These are phyloP conservation scores for Premnoplex brunnescens DNA, from an alignment of 2,797 vertebrate genomes.

Conservation along the genomic window DNA sequence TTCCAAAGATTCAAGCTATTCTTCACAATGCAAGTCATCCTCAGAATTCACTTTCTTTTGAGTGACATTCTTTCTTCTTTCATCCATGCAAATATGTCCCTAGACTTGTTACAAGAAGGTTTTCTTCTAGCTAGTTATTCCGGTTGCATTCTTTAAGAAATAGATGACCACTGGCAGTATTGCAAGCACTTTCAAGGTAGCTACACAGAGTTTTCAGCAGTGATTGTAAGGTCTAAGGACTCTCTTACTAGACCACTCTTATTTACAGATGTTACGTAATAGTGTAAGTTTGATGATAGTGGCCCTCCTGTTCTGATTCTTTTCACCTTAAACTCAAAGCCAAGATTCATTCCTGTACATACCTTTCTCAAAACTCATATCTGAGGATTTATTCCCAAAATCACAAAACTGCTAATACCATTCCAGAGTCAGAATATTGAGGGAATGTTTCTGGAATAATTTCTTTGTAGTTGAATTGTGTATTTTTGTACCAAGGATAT, in stretches of 20 bases:
- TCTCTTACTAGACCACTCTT: background rate
- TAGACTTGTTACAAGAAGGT: background rate
- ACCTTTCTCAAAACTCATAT: background rate
- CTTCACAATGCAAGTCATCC: background rate
- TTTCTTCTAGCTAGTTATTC: background rate
- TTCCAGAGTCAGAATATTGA: background rate
- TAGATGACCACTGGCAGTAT: rapidly evolving
- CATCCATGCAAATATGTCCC: background rate
- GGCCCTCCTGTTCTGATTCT: background rate
- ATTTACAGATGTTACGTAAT: background rate
- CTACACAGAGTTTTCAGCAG: background rate
- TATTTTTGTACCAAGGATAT: background rate
- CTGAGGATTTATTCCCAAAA: background rate
- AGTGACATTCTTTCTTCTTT: background rate
- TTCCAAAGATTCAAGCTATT: background rate
- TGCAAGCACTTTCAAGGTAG: background rate
- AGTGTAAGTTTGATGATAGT: background rate
- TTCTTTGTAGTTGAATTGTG: background rate
- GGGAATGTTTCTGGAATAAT: background rate
- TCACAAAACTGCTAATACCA: background rate
- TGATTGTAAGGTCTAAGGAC: background rate
- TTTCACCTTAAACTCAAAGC: background rate
- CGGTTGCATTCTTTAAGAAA: background rate
- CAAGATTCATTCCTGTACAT: background rate
- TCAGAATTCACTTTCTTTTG: background rate